These are phyloP conservation scores for Lota lota DNA, from an alignment of 2,113 vertebrate species.

Conservation along the genomic window DNA sequence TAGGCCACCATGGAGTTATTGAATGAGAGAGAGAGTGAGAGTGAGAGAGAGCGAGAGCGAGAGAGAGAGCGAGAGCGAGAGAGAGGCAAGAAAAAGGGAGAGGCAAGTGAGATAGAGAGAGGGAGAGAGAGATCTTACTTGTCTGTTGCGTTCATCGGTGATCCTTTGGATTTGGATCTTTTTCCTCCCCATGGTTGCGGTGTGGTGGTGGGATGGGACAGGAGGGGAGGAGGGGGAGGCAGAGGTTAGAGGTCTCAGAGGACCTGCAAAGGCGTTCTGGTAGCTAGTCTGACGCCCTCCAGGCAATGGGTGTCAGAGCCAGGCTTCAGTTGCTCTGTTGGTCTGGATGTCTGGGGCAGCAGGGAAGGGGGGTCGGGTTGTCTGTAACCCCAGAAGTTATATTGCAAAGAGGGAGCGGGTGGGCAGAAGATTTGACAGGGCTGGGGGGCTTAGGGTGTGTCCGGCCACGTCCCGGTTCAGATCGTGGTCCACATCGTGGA, in stretches of 20 bases:
- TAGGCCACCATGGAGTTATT: too few relatives aligned
- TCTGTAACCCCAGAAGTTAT: too few relatives aligned
- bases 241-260: conserved; percentile 17
- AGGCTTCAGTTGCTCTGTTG: conserved; percentile 5
- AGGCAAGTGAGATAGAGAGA: too few relatives aligned
- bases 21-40: too few relatives aligned
- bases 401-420: too few relatives aligned
- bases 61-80: too few relatives aligned
- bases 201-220: conserved; percentile 49
- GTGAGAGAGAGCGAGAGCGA: too few relatives aligned
- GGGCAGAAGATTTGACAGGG: too few relatives aligned
- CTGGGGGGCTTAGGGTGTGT: conserved; percentile 32
- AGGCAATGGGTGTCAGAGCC: conserved; percentile 1
- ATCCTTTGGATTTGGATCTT: conserved; percentile 99
- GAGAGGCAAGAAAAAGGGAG: too few relatives aligned
- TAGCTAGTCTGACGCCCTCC: conserved; percentile 2
- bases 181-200: conserved; percentile 92
- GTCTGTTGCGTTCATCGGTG: conserved; percentile 94
- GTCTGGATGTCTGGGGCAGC: neutral
- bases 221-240: conserved; percentile 8
- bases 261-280: neutral
- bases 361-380: too few relatives aligned
- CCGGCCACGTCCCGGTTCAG: conserved; percentile 56
- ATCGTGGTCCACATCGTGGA: conserved; percentile 66
- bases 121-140: conserved; percentile 72